Percentiles rank a stretch among this genome's conserved stretches.
Conservation (phyloP, 2,888 invertebrate species). For the Tetramorium bicarinatum region DNA sequence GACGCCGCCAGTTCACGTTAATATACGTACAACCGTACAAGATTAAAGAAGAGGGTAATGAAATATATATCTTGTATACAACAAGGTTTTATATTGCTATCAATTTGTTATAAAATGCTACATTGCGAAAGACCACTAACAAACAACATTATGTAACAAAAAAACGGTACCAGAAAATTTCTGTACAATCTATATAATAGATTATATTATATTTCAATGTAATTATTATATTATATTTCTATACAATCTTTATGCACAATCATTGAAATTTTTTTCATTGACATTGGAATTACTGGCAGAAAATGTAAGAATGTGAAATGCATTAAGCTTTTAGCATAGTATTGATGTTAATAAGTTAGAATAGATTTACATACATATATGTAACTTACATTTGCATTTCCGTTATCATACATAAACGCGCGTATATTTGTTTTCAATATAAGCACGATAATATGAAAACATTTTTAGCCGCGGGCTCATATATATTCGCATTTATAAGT, state of each 20-base stretch:
- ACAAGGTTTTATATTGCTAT: constrained; percentile 19
- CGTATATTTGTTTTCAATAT: neutral
- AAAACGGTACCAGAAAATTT: neutral
- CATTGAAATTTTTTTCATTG: neutral
- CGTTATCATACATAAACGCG: neutral
- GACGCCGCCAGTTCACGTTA: constrained; percentile 29
- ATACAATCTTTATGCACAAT: neutral
- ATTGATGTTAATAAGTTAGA: neutral
- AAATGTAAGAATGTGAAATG: neutral
- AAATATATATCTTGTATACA: constrained; percentile 5
- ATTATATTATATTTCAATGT: too few species aligned
- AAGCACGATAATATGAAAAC: constrained; percentile 7
- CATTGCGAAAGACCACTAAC: neutral
- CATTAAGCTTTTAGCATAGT: neutral
- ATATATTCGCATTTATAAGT: neutral
- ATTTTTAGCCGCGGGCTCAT: constrained; percentile 2
- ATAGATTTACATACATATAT: neutral
- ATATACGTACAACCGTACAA: constrained; percentile 19
- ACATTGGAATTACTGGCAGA: neutral
- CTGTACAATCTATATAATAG: neutral
- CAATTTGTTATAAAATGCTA: neutral
- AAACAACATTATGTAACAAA: neutral
- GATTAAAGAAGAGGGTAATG: neutral
- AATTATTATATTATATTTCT: too few species aligned
- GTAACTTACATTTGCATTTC: neutral